Percentiles rank a stretch among this genome's conserved stretches.
phyloP scores from a whole-genome alignment of 2,797 vertebrate genomes.

The Euthynnus affinis region DNA sequence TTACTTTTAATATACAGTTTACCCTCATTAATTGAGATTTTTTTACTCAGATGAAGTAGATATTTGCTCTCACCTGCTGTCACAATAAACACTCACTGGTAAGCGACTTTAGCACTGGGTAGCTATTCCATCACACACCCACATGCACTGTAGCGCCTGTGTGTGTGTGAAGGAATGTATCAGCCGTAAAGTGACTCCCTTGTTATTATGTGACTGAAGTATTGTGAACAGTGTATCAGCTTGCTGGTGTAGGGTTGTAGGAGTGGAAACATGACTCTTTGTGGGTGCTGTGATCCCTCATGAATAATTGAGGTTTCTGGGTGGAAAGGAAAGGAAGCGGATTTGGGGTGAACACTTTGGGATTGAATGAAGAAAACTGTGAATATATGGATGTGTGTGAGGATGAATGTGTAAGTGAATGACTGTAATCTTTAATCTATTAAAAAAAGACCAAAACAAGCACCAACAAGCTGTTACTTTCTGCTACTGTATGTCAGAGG shows the following conservation, averaged over 20 bases:
- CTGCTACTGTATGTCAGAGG: slow-evolving; percentile 7
- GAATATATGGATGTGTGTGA: not conserved
- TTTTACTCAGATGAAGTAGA: slow-evolving; percentile 14
- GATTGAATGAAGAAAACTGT: slow-evolving; percentile 35
- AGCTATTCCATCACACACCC: slow-evolving; percentile 47
- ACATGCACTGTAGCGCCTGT: slow-evolving; percentile 25
- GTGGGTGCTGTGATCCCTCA: slow-evolving; percentile 77
- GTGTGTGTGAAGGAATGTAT: slow-evolving; percentile 72
- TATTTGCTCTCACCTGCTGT: slow-evolving; percentile 33
- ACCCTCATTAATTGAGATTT: slow-evolving; percentile 10
- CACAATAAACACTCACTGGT: slow-evolving; percentile 37
- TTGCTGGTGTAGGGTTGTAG: slow-evolving; percentile 80
- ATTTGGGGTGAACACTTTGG: slow-evolving; percentile 28
- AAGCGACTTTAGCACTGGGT: slow-evolving; percentile 21
- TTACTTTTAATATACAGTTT: slow-evolving; percentile 7
- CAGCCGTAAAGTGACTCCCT: slow-evolving; percentile 82
- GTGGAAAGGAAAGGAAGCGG: slow-evolving; percentile 56
- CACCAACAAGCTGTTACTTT: not conserved
- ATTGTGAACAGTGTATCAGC: slow-evolving; percentile 78
- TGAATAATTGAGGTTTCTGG: slow-evolving; percentile 84
- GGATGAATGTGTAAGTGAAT: not conserved
- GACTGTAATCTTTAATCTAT: not conserved
- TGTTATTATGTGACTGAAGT: slow-evolving; percentile 78
- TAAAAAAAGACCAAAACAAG: not conserved
- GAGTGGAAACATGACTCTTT: slow-evolving; percentile 80